phyloP scores from a whole-genome alignment of 2,888 invertebrate species.

The Mythimna lalbum region DNA sequence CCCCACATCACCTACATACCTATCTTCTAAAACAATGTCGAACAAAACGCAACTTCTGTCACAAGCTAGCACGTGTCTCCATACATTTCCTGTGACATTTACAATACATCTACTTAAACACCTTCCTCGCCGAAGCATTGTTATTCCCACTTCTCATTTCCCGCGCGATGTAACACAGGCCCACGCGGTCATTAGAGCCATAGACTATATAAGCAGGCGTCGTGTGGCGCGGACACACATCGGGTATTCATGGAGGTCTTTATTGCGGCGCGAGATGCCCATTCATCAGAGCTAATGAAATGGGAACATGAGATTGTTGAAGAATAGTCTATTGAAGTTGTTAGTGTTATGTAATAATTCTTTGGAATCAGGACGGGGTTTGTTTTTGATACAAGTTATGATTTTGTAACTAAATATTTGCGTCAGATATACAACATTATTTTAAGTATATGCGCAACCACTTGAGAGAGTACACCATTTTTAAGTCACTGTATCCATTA shows the following conservation, averaged over 20 bases:
- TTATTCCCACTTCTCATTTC: conserved; percentile 38
- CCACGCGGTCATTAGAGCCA: conserved; percentile 18
- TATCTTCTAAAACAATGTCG: no score
- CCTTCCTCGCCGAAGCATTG: conserved; percentile 3
- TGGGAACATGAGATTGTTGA: conserved; percentile 38
- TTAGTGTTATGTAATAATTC: conserved; percentile 22
- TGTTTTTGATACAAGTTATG: background rate
- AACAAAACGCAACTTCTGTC: no score
- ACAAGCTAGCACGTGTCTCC: background rate
- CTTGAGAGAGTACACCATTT: no score
- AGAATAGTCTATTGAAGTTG: conserved; percentile 20
- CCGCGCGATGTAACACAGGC: conserved; percentile 25
- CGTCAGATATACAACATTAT: no score
- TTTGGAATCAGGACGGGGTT: background rate
- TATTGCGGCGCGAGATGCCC: conserved; percentile 55
- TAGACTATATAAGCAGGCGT: background rate
- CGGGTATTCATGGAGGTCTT: conserved; percentile 64
- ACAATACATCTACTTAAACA: conserved; percentile 9
- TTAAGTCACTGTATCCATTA: no score
- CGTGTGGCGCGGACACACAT: conserved; percentile 55
- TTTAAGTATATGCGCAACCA: no score
- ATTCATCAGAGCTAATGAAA: conserved; percentile 54
- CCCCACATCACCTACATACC: no score
- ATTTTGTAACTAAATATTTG: background rate
- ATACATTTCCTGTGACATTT: conserved; percentile 20